Evolutionary conservation across 2,888 invertebrate species (phyloP), one percentile per base, ranked within the genome.

Genomic region (Calameuta pallipes): DNA sequence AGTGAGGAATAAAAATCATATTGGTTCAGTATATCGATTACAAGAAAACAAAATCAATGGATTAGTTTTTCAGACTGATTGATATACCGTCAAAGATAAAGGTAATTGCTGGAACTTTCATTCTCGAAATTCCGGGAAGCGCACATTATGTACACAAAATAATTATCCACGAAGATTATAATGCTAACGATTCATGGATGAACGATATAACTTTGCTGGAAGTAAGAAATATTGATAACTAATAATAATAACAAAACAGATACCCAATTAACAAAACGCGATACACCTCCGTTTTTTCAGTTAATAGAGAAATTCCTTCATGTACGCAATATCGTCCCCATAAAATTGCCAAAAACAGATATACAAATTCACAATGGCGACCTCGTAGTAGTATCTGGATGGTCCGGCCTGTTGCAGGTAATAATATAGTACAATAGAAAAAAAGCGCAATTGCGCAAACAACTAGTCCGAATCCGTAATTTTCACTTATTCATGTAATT

Each of bases 331-430:
- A 91, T 93, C 0, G 89, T 91, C 36, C 87, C 93, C 0, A 91
- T 93, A 1, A 86, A 89, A 31, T 86, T 94, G 86, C 90, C 92
- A 1, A 88, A 90, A 0, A 74, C 82, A 3, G 90, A 89, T 33
- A 76, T 76, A 33, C 23, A 9, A 73, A 12, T 79, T 12, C 4
- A 13, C 6, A 69, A 30, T 34, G 79, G 79, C 13, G 76, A 79
- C 1, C 31, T 35, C 0, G 79, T 77, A 4, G 36, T 78, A 23
- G 79, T 82, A 69, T 76, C 76, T 35, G 81, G 82, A 15, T 82
- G 82, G 83, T 78, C 80, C n/a, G 35, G 35, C 23, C 35, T 23
- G 15, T 74, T 33, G 83, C 85, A 83, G 84, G 84, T 85, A 82
- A 85, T 81, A 80, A 11, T 70, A 70, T 0, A 70, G 30, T 70